Base-by-base conservation (phyloP, 92 coral and sea anemone genomes). In the Montipora capitata region DNA sequence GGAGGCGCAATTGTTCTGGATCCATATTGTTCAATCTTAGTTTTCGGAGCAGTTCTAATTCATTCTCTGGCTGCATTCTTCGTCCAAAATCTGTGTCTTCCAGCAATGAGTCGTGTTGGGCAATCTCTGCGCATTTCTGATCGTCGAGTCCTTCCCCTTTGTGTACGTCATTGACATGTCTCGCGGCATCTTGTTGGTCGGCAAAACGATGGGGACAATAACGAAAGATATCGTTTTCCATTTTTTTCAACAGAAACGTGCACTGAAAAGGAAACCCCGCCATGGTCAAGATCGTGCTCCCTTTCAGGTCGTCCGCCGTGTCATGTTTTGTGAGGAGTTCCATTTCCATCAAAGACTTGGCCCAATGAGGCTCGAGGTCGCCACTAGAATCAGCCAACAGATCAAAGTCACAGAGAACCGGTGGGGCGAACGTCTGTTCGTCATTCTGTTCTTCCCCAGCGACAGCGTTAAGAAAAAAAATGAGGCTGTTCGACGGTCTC, bases 201-300 rank as follows among this genome's bases (percentile, higher is more conserved):
- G 18, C 16, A 3, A 74, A 74, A 12, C 79, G 45, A 14, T 74
- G 44, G 3, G 79, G 79, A n/a, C 79, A 74, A 10, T 74, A 74
- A 43, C 11, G 52, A 74, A 74, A 74, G 0, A 2, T 3, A 3
- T 74, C 43, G 17, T 61, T 20, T 14, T 13, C 42, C 13, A 18
- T 3, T 5, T 27, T 20, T 7, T 13, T 42, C 8, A 74, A 18
- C 15, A 74, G 17, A 17, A 74, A 74, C 18, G 20, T 27, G 79
- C 79, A 74, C 48, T 74, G 79, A 20, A 74, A 74, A 4, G 79
- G 79, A 10, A 74, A 74, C 64, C 79, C 79, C 2, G 42, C 79
- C 79, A 74, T 74, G 43, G 64, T 27, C 45, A 74, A 63, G 9
- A 41, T 51, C 17, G 44, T 5, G 13, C 79, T 74, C 3, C 64